Evolutionary conservation across 2,888 invertebrate species (phyloP).

Genomic region (Phengaris alcon): DNA sequence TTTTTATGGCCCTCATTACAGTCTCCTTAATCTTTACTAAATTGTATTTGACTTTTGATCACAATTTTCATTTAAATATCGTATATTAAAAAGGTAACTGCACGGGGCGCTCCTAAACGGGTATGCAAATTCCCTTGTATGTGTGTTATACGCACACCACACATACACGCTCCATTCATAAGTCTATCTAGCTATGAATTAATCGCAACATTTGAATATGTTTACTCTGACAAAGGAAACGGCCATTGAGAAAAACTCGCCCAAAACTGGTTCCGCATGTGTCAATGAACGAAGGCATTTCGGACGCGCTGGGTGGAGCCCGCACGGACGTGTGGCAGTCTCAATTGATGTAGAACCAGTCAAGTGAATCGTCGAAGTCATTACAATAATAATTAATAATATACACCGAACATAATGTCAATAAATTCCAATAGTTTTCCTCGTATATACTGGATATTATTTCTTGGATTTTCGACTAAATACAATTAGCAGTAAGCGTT

Average conservation of each 20-base stretch:
- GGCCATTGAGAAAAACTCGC: conserved; percentile 76
- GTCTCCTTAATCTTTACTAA: background rate
- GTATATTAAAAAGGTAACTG: conserved; percentile 74
- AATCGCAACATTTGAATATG: conserved; percentile 80
- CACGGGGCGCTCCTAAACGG: conserved; percentile 68
- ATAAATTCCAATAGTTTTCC: background rate
- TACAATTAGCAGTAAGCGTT: too few species aligned
- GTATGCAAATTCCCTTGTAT: conserved; percentile 67
- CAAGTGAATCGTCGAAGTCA: background rate
- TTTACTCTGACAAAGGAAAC: conserved; percentile 77
- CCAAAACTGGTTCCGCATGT: conserved; percentile 77
- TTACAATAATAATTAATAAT: background rate
- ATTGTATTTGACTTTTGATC: conserved; percentile 50
- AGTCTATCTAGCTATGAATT: conserved; percentile 78
- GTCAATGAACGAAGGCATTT: conserved; percentile 77
- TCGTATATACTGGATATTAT: background rate
- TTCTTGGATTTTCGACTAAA: too few species aligned
- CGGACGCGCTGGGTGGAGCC: conserved; percentile 57
- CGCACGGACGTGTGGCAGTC: conserved; percentile 3
- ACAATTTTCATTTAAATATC: conserved; percentile 69
- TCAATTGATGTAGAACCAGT: conserved; percentile 2
- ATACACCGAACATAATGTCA: background rate
- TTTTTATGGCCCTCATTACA: conserved; percentile 7
- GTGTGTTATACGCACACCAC: conserved; percentile 58
- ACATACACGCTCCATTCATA: conserved; percentile 71